Evolutionary conservation across 1,140 invertebrate genomes (phyloP).

Genomic region (Teleogryllus occipitalis): DNA sequence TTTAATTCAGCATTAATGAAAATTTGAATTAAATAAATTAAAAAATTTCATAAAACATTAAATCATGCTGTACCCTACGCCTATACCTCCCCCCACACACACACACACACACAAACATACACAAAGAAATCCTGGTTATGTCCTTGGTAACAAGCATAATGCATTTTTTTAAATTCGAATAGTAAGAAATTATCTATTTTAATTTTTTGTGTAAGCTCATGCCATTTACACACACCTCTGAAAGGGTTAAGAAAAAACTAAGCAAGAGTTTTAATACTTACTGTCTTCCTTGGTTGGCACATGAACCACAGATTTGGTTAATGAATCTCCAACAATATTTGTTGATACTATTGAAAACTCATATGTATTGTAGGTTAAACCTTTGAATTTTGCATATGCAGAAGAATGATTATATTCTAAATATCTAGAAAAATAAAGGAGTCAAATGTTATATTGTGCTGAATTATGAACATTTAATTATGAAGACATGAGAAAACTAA

Average conservation of each 20-base stretch:
- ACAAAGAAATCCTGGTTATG: too few species aligned
- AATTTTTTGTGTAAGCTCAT: not conserved
- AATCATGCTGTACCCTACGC: too few species aligned
- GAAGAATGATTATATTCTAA: constrained; percentile 37
- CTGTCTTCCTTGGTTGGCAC: constrained; percentile 49
- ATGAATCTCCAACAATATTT: constrained; percentile 49
- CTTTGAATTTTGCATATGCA: constrained; percentile 45
- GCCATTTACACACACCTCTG: not conserved
- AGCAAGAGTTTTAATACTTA: constrained; percentile 31
- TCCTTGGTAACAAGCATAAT: too few species aligned
- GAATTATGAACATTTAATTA: not conserved
- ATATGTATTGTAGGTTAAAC: constrained; percentile 39
- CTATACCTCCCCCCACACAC: too few species aligned
- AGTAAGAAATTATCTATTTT: not conserved
- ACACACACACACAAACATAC: too few species aligned
- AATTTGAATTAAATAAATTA: too few species aligned
- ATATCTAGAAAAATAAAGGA: constrained; percentile 26
- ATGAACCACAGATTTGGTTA: constrained; percentile 44
- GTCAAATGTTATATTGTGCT: not conserved
- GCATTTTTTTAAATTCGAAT: too few species aligned
- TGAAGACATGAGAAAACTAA: not conserved
- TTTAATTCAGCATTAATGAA: too few species aligned
- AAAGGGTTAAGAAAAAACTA: not conserved
- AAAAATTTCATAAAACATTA: too few species aligned
- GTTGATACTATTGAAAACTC: constrained; percentile 43